Evolutionary conservation across 1,140 invertebrate species (phyloP).

Genomic region (Drosophila lowei): DNA sequence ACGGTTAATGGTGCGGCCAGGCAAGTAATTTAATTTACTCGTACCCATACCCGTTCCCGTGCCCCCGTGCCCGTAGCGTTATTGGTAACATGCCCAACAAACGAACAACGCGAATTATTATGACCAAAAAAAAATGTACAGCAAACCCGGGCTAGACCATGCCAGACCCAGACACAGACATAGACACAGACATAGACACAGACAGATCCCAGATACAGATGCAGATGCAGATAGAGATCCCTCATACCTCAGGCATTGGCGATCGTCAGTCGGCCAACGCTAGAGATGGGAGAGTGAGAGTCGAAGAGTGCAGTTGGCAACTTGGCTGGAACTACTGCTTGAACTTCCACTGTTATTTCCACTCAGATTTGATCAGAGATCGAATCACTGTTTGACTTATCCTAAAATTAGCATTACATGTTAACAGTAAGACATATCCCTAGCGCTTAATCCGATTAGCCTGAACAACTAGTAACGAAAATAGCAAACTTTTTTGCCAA

Average conservation of each 20-base stretch:
- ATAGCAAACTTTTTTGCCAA: no score
- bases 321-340: constrained; percentile 23
- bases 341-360: constrained; percentile 30
- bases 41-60: constrained; percentile 18
- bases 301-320: constrained; percentile 13
- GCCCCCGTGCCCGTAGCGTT: not conserved
- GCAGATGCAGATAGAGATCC: constrained; percentile 22
- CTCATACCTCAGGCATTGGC: constrained; percentile 28
- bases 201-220: not conserved
- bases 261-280: constrained; percentile 27
- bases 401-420: no score
- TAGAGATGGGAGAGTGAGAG: constrained; percentile 44
- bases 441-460: no score
- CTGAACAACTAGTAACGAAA: no score
- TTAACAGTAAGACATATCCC: no score
- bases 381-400: not conserved
- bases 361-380: constrained; percentile 19
- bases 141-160: constrained; percentile 9
- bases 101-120: constrained; percentile 61
- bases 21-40: constrained; percentile 70
- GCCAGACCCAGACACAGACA: constrained; percentile 34
- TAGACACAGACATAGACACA: constrained; percentile 13
- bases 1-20: constrained; percentile 56
- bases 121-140: constrained; percentile 33
- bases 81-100: constrained; percentile 49